Conservation (phyloP, 2,888 invertebrate genomes). For the Eretmocerus hayati region DNA sequence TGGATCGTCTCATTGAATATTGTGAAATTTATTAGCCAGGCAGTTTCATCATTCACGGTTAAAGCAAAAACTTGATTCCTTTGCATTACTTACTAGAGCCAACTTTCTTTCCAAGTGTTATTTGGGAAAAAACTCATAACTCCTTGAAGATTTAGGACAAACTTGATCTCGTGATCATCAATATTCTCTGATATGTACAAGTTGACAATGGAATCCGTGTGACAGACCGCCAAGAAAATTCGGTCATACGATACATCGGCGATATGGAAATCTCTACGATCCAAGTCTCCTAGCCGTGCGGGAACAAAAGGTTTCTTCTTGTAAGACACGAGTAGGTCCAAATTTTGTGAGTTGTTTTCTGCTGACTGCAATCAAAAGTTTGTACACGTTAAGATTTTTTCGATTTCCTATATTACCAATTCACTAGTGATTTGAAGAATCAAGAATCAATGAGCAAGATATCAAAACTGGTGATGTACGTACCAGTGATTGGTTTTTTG, state of each 20-base stretch:
- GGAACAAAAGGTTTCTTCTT: constrained; percentile 63
- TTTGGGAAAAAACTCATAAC: constrained; percentile 80
- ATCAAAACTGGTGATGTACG: too few species aligned
- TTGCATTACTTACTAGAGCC: constrained; percentile 64
- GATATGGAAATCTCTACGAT: constrained; percentile 66
- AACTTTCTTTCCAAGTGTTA: constrained; percentile 71
- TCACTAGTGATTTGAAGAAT: too few species aligned
- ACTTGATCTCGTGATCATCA: constrained; percentile 57
- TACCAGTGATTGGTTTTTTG: too few species aligned
- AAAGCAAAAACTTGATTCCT: too few species aligned
- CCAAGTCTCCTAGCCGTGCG: constrained; percentile 63
- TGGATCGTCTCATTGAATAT: too few species aligned
- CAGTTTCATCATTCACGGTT: too few species aligned
- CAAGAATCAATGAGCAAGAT: too few species aligned
- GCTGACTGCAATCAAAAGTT: too few species aligned
- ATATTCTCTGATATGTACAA: constrained; percentile 73
- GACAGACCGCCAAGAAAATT: constrained; percentile 76
- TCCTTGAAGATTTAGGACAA: constrained; percentile 70
- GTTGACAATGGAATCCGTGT: constrained; percentile 64
- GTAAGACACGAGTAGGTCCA: constrained; percentile 71
- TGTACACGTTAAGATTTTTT: too few species aligned
- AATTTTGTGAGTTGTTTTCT: constrained; percentile 37
- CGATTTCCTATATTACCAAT: too few species aligned
- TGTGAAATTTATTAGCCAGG: too few species aligned
- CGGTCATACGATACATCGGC: constrained; percentile 76